Base-by-base conservation (phyloP, 2,797 vertebrate genomes). In the Ptychadena robeensis region DNA sequence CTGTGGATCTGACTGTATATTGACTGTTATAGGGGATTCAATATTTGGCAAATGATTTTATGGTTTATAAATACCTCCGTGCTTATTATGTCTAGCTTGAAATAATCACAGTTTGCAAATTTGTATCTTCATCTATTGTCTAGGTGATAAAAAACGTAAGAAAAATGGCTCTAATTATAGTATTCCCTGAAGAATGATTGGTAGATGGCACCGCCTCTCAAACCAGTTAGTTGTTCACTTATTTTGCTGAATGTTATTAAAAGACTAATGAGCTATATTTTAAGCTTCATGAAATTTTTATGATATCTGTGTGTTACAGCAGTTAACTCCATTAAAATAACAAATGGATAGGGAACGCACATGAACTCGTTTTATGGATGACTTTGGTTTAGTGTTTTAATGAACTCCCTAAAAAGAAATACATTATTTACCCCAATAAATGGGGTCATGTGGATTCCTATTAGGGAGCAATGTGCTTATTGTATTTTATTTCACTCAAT, bases 331-430 rank as follows among this genome's bases (percentile, higher is more conserved):
- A 38, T 73, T 74, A 37, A 32, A 65, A 64, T 80, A 72, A 73
- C 37, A 57, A 73, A 81, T 66, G 40, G 71, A 53, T 38, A 59
- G 38, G 48, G 32, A 27, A 27, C 32, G 35, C 18, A 30, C 44
- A 27, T 48, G 35, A 73, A 57, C 28, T 22, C 5, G 22, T 14
- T n/a, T 66, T 75, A 82, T 82, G 32, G 72, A 75, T 82, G 25
- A 67, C 31, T 68, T 67, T 68, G 59, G 71, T 68, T 82, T 68
- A 57, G 31, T 59, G 44, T 75, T 82, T 81, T 82, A 74, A 75
- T 82, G 72, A 75, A 74, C 63, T 81, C 44, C 12, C 71, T 64
- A 38, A n/a, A 74, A 80, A 73, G 28, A 74, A 38, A 81, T 66
- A 73, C 61, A 73, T 9, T 57, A 81, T 28, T 53, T n/a, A 9